phyloP scores from a whole-genome alignment of 2,888 invertebrate species.

The Periphyllus acericola region DNA sequence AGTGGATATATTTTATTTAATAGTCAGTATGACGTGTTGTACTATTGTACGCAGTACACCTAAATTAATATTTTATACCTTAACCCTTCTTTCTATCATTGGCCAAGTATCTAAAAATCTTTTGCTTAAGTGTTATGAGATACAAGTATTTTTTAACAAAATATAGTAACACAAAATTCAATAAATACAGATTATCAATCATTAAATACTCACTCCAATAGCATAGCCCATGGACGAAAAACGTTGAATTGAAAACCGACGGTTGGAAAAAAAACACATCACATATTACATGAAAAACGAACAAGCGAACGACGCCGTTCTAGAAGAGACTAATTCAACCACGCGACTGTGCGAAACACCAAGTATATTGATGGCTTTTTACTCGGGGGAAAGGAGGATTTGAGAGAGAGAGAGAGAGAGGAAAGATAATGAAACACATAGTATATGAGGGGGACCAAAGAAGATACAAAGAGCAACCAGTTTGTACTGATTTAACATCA shows the following conservation, averaged over 20 bases:
- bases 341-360: constrained; percentile 23
- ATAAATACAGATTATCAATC: neutral
- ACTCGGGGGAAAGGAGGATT: constrained; percentile 30
- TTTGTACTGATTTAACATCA: neutral
- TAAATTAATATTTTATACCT: neutral
- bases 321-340: constrained; percentile 33
- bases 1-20: constrained; percentile 29
- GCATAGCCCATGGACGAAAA: neutral
- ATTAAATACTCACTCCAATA: constrained; percentile 7
- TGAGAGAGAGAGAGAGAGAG: constrained; percentile 5
- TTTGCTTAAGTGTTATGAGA: neutral
- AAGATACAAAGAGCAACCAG: constrained; percentile 2
- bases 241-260: neutral
- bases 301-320: neutral
- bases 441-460: constrained; percentile 5
- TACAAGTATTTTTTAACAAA: neutral
- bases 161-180: neutral
- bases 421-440: neutral
- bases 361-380: neutral
- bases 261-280: neutral
- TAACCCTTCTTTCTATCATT: neutral
- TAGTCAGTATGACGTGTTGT: neutral
- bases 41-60: neutral
- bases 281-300: neutral
- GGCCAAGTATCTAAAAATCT: neutral